A percentile compares a stretch with the other conserved stretches of the same genome.
Evolutionary conservation across 2,888 invertebrate species (phyloP).

Genomic region (Phasia obesa): DNA sequence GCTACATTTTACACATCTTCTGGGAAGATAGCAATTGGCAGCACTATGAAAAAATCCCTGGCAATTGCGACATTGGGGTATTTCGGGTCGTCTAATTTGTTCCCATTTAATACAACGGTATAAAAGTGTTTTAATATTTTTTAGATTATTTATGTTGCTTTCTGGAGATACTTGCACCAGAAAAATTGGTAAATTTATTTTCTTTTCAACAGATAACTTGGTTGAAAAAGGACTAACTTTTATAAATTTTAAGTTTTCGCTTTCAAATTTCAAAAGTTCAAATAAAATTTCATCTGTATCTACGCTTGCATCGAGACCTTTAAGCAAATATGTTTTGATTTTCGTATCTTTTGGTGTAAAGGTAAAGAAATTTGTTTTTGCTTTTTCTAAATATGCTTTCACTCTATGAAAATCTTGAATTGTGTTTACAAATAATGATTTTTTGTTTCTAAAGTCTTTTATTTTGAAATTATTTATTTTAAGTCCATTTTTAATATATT

Average conservation of each 20-base stretch:
- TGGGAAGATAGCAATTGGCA: conserved; percentile 17
- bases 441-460: neutral
- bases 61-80: conserved; percentile 18
- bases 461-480: neutral
- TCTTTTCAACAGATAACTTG: neutral
- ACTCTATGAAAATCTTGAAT: conserved; percentile 3
- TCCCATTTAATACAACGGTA: conserved; percentile 22
- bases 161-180: neutral
- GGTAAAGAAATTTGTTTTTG: neutral
- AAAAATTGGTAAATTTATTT: neutral
- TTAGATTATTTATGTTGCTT: neutral
- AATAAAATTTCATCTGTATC: neutral
- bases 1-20: conserved; percentile 4
- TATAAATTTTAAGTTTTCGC: too few relatives aligned
- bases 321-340: conserved; percentile 1
- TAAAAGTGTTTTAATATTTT: conserved; percentile 23
- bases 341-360: neutral
- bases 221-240: conserved; percentile 3
- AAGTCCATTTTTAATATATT: too few relatives aligned
- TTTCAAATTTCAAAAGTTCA: neutral
- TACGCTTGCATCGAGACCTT: neutral
- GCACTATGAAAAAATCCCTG: conserved; percentile 22
- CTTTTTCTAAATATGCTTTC: neutral
- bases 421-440: neutral
- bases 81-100: conserved; percentile 10